Base-by-base conservation (phyloP, 2,113 vertebrate species). In the Nyctibius bracteatus region DNA sequence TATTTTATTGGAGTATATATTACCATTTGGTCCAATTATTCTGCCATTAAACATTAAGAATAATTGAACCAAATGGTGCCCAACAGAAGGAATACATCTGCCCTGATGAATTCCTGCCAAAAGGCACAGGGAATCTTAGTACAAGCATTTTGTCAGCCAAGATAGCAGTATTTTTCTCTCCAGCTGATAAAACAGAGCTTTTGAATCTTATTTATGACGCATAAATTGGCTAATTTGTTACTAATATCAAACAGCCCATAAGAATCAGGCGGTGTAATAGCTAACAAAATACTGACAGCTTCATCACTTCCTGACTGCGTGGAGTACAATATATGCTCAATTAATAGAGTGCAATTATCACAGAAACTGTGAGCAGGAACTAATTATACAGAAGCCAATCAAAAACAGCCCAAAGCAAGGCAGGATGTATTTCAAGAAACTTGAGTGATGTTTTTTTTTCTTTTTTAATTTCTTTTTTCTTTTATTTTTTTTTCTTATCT, bases 41-140 rank as follows among this genome's bases (percentile, higher is more conserved):
- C 90, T 95, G 88, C 85, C 92, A 89, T 96, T 98, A 96, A 97
- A 94, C 90, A 96, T 93, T 96, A 96, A 95, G 74, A 96, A 97
- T 92, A 90, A 96, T 97, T 96, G 96, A 97, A 94, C 80, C 89
- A 96, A 97, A 96, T 94, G 79, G 84, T 94, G 85, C 90, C 65
- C 84, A 74, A 94, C 92, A 97, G 93, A 96, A 97, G 92, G 61
- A 95, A 67, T 95, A 78, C 84, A 93, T 97, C 94, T 97, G 96
- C 72, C 93, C 39, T 92, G 84, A 97, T 96, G 90, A 96, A 73
- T 94, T 94, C 84, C 86, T 95, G 96, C 94, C 95, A 97, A 86
- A 96, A 96, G 92, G 80, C 92, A 94, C 91, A 59, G 67, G 52
- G 49, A 82, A 75, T 94, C 82, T 97, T 93, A 75, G 55, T 57